Conservation (phyloP, 2,797 vertebrate species). For the Scyliorhinus canicula region DNA sequence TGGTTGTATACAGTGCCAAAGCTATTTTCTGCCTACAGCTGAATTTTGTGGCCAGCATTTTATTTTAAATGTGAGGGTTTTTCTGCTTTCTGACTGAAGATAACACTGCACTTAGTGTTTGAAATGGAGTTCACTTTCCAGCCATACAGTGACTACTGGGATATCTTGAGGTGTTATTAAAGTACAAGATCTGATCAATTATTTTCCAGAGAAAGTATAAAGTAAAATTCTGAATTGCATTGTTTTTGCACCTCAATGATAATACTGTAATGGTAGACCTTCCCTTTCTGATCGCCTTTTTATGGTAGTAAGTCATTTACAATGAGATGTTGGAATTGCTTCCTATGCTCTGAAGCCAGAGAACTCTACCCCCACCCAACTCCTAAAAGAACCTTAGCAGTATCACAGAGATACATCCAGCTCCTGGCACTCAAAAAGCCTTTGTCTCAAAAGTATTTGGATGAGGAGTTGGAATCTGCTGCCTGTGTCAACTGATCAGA, state of each 20-base stretch:
- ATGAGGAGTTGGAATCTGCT: background rate
- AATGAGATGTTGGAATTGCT: background rate
- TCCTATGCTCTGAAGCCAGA: background rate
- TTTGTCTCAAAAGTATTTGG: background rate
- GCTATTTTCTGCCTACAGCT: background rate
- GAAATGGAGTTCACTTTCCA: background rate
- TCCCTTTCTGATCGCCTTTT: background rate
- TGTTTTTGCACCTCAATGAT: slow-evolving; percentile 37
- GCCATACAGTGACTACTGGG: background rate
- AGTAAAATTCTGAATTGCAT: slow-evolving; percentile 37
- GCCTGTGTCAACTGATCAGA: background rate
- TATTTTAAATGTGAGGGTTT: background rate
- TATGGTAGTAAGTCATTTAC: background rate
- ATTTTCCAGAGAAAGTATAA: slow-evolving; percentile 36
- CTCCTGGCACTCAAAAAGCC: background rate
- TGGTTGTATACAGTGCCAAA: background rate
- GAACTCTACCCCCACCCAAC: background rate
- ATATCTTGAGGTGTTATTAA: background rate
- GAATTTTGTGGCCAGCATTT: background rate
- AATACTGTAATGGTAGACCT: background rate
- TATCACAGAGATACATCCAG: background rate
- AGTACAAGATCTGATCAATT: slow-evolving; percentile 23
- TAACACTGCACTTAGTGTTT: background rate
- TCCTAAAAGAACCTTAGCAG: background rate
- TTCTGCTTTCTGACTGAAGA: background rate